A percentile compares a stretch with the other conserved stretches of the same genome.
Conservation (phyloP, 1,140 invertebrate genomes). For the Drosophila melanica region DNA sequence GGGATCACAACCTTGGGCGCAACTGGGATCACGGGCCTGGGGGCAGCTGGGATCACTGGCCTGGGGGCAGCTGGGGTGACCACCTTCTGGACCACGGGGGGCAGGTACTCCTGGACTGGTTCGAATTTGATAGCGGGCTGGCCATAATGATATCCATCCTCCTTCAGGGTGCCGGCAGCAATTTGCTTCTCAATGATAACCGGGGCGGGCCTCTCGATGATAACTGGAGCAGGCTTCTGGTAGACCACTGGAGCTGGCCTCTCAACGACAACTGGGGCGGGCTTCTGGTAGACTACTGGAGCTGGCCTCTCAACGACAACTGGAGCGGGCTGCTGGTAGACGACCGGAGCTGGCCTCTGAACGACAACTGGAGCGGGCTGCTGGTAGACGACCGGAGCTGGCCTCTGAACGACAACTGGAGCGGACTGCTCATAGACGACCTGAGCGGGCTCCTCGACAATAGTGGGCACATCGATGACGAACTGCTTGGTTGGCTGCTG, state of each 20-base stretch:
- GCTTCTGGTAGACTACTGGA: constrained; percentile 22
- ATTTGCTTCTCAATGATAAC: constrained; percentile 36
- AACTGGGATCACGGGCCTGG: constrained; percentile 16
- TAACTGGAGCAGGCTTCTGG: constrained; percentile 11
- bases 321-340: constrained; percentile 21
- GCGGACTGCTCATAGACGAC: constrained; percentile 26
- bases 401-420: constrained; percentile 28
- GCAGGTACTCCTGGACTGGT: constrained; percentile 29
- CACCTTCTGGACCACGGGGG: constrained; percentile 20
- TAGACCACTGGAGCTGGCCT: constrained; percentile 24
- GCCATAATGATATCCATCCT: constrained; percentile 68
- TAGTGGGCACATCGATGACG: constrained; percentile 71
- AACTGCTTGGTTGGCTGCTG: constrained; percentile 51
- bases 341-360: constrained; percentile 19
- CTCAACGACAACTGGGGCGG: constrained; percentile 13
- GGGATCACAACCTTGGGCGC: constrained; percentile 24
- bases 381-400: constrained; percentile 23
- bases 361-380: constrained; percentile 27
- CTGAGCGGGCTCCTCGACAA: constrained; percentile 30
- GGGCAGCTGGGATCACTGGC: constrained; percentile 5
- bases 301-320: constrained; percentile 17
- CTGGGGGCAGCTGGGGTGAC: not conserved
- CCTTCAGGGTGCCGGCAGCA: constrained; percentile 54
- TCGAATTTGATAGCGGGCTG: constrained; percentile 48
- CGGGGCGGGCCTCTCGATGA: constrained; percentile 5